Evolutionary conservation across 2,888 invertebrate species (phyloP).

Genomic region (Cheiracanthium punctorium): DNA sequence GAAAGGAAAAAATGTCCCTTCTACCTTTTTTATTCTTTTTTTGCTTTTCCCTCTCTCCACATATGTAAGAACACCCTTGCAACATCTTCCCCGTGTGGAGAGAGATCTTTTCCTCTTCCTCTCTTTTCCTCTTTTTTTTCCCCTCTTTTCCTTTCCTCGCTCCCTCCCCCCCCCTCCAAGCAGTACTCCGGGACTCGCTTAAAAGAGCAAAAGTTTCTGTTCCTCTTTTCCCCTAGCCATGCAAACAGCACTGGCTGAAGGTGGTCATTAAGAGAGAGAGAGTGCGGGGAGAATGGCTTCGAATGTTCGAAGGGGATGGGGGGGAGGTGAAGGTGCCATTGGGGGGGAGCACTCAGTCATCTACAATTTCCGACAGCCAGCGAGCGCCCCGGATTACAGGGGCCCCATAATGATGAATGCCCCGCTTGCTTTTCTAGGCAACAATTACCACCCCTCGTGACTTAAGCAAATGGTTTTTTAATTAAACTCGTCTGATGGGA

Average conservation of each 20-base stretch:
- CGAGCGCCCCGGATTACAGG: constrained; percentile 65
- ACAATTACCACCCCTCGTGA: constrained; percentile 36
- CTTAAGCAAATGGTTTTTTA: constrained; percentile 70
- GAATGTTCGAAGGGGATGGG: background rate
- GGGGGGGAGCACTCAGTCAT: constrained; percentile 61
- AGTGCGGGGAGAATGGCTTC: constrained; percentile 19
- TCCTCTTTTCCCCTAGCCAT: constrained; percentile 58
- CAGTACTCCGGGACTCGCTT: constrained; percentile 25
- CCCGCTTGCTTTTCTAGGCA: constrained; percentile 33
- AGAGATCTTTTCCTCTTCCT: constrained; percentile 34
- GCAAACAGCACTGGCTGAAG: constrained; percentile 56
- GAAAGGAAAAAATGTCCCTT: background rate
- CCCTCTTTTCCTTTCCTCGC: background rate
- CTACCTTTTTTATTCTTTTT: too few relatives aligned
- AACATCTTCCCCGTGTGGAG: constrained; percentile 32
- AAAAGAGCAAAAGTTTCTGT: constrained; percentile 54
- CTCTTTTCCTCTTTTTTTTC: background rate
- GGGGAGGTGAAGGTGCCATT: constrained; percentile 9
- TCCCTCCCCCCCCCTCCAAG: too few relatives aligned
- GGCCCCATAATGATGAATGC: constrained; percentile 67
- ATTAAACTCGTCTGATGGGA: constrained; percentile 35
- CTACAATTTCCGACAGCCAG: constrained; percentile 69
- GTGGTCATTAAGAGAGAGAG: constrained; percentile 46
- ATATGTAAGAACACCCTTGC: constrained; percentile 31
- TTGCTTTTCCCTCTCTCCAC: constrained; percentile 31